Conservation (phyloP, 2,113 vertebrate genomes). For the Pangasianodon hypophthalmus region DNA sequence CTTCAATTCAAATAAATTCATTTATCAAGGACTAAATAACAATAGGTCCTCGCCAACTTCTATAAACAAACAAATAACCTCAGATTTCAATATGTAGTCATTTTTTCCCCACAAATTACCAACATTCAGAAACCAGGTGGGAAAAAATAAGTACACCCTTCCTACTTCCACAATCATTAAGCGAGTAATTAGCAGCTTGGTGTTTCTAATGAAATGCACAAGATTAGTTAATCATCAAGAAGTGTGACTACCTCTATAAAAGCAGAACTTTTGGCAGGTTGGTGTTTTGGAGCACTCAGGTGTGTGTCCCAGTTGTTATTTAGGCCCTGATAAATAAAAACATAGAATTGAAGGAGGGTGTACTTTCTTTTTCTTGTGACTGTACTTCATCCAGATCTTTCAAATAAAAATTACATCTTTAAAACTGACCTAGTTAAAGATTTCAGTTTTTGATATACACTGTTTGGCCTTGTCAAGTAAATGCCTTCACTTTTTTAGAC, state of each 20-base stretch:
- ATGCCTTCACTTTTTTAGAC: not conserved
- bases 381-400: not conserved
- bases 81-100: too few species aligned
- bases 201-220: not conserved
- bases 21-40: too few species aligned
- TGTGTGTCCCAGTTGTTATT: not conserved
- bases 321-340: not conserved
- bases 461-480: not conserved
- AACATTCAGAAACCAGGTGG: not conserved
- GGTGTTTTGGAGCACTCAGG: not conserved
- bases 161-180: not conserved
- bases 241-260: not conserved
- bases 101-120: not conserved
- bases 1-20: too few species aligned
- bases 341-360: not conserved
- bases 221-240: not conserved
- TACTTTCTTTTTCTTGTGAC: not conserved
- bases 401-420: not conserved
- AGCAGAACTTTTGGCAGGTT: not conserved
- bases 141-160: not conserved
- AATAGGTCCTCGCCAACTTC: too few species aligned
- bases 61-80: too few species aligned
- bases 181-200: not conserved
- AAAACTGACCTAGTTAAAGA: not conserved
- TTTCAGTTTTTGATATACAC: not conserved